phyloP scores from a whole-genome alignment of 2,888 invertebrate species.

The Hirtodrosophila cameraria region DNA sequence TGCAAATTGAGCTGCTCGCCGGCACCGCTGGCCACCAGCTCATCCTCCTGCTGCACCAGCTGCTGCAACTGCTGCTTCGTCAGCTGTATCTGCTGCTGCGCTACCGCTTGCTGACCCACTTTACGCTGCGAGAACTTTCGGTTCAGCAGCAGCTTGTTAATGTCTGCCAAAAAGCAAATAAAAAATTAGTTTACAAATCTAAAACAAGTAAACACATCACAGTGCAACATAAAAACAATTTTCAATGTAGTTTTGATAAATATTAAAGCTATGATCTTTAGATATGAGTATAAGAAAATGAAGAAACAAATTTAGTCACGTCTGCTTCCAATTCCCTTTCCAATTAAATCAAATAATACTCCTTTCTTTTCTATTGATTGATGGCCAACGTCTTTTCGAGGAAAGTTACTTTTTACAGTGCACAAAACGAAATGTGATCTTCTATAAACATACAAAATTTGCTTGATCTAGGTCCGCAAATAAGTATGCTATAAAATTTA shows the following conservation, averaged over 20 bases:
- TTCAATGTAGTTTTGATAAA: too few species aligned
- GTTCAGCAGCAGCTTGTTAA: conserved; percentile 81
- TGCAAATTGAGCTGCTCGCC: conserved; percentile 56
- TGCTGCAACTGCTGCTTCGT: conserved; percentile 77
- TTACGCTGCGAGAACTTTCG: conserved; percentile 82
- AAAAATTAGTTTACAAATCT: background rate
- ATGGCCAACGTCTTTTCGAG: too few species aligned
- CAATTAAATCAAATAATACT: too few species aligned
- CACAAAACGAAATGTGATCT: too few species aligned
- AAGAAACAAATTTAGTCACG: too few species aligned
- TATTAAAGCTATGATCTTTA: too few species aligned
- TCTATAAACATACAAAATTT: too few species aligned
- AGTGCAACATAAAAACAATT: background rate
- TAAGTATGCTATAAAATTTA: background rate
- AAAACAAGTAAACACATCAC: background rate
- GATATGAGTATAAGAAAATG: too few species aligned
- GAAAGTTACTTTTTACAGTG: too few species aligned
- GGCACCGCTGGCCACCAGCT: conserved; percentile 56
- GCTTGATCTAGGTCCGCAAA: background rate
- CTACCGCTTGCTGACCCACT: conserved; percentile 74
- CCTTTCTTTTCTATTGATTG: too few species aligned
- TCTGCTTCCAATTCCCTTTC: too few species aligned
- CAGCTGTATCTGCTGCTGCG: conserved; percentile 80
- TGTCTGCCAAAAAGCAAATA: conserved; percentile 69
- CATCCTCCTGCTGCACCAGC: conserved; percentile 76